Base-by-base conservation (phyloP, 2,113 vertebrate genomes). In the Lamprologus tigripictilis region DNA sequence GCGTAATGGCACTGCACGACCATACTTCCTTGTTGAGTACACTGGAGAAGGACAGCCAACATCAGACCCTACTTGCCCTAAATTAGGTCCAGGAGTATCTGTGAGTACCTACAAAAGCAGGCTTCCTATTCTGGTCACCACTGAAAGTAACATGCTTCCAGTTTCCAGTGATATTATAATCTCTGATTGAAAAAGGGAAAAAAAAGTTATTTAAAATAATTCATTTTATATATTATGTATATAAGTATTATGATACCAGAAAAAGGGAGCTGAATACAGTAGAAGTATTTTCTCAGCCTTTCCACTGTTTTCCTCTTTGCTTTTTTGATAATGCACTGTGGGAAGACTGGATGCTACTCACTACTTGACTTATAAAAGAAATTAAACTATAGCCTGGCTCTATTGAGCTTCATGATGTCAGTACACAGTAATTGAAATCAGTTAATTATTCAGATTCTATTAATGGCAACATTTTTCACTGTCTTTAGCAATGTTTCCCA, bases 21-120 rank as follows among this genome's bases (percentile, higher is more conserved):
- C 96, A 2, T 96, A 92, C 63, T 97, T 97, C 92, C 93, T 97
- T 1, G 94, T 97, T 3, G 97, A 97, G 85, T 96, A 97, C 93
- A 96, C 86, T 2, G 97, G 97, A 42, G 97, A 97, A 89, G 97
- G 97, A 31, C 78, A 87, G 7, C 26, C 84, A 0, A 86, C 76
- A 3, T 16, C 87, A 1, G 97, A 97, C 55, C 96, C 97, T 0
- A 7, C 88, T 5, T 97, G 97, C 87, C 97, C 97, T 17, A 94
- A 94, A 84, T 85, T 96, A 0, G 97, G 97, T 17, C 95, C 97
- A 1, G 97, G 97, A 31, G 84, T 97, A 2, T 94, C 96, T 58
- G 97, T 97, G 90, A 96, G 97, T 95, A 33, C 19, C 16, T 8
- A 10, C 8, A 3, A 61, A 78, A 78, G 26, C 26, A 76, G 21